A percentile compares a stretch with the other conserved stretches of the same genome.
Conservation (phyloP, 2,797 vertebrate genomes). For the Lacerta bilineata region DNA sequence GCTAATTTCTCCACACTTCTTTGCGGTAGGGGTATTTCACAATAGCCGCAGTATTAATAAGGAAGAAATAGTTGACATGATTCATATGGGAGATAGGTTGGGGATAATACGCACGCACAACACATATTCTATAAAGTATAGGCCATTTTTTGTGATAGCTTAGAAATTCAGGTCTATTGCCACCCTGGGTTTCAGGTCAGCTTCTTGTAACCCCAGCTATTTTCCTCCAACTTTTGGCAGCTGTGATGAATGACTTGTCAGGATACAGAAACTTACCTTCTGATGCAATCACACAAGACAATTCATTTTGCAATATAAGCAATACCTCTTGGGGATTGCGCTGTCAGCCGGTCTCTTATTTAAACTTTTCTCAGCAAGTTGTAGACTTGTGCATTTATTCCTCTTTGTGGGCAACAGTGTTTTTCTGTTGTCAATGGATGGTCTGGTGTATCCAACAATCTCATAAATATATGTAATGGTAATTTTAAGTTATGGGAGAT, state of each 20-base stretch:
- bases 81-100: background rate
- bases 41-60: conserved; percentile 16
- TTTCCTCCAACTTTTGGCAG: conserved; percentile 31
- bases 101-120: background rate
- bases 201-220: conserved; percentile 35
- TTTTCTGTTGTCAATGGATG: background rate
- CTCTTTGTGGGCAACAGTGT: rapidly evolving
- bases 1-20: conserved; percentile 9
- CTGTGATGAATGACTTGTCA: background rate
- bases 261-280: conserved; percentile 11
- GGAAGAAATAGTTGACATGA: background rate
- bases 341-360: conserved; percentile 33
- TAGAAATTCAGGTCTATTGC: conserved; percentile 30
- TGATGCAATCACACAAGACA: conserved; percentile 9
- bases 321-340: conserved; percentile 4
- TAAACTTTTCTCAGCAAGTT: background rate
- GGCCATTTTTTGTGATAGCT: background rate
- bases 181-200: conserved; percentile 30
- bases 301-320: background rate
- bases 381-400: background rate
- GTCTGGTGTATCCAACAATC: rapidly evolving
- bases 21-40: conserved; percentile 6
- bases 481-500: background rate
- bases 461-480: background rate
- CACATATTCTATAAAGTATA: conserved; percentile 4